Conservation (phyloP, 2,888 invertebrate species). For the Cryptophagus acutangulus region DNA sequence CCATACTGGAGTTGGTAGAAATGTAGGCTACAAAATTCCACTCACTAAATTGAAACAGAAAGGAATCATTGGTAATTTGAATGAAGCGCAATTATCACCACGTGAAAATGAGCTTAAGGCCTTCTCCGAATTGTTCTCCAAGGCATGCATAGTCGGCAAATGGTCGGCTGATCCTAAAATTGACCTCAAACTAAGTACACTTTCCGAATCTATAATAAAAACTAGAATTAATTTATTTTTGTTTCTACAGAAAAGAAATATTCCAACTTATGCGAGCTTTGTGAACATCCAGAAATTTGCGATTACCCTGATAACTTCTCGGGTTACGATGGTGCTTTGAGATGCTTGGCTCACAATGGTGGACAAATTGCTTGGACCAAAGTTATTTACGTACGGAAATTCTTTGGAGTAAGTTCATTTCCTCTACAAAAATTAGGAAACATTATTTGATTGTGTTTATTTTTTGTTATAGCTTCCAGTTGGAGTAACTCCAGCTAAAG, state of each 20-base stretch:
- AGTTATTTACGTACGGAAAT: slow-evolving; percentile 71
- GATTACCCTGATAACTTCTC: slow-evolving; percentile 79
- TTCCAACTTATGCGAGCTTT: slow-evolving; percentile 71
- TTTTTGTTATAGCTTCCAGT: slow-evolving; percentile 53
- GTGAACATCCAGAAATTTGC: slow-evolving; percentile 70
- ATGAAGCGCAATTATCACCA: slow-evolving; percentile 64
- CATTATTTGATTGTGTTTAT: too few species aligned
- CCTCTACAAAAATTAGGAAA: slow-evolving; percentile 7
- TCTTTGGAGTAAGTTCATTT: slow-evolving; percentile 62
- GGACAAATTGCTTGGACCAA: slow-evolving; percentile 86
- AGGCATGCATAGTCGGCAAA: slow-evolving; percentile 81
- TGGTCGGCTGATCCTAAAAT: slow-evolving; percentile 75
- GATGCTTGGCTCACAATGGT: slow-evolving; percentile 73
- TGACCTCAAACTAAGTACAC: slow-evolving; percentile 67
- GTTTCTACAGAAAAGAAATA: slow-evolving; percentile 62
- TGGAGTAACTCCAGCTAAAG: slow-evolving; percentile 54
- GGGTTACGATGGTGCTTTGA: slow-evolving; percentile 81
- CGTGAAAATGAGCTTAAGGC: slow-evolving; percentile 79
- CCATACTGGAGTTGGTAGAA: slow-evolving; percentile 81
- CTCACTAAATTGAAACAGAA: slow-evolving; percentile 71
- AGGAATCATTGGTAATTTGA: slow-evolving; percentile 61
- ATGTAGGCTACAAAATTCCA: slow-evolving; percentile 84
- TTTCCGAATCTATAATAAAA: slow-evolving; percentile 3
- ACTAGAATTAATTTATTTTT: background rate
- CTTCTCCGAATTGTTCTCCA: slow-evolving; percentile 70